These are phyloP conservation scores for Phalacrocorax aristotelis DNA, from an alignment of 2,113 vertebrate genomes.

Conservation along the genomic window DNA sequence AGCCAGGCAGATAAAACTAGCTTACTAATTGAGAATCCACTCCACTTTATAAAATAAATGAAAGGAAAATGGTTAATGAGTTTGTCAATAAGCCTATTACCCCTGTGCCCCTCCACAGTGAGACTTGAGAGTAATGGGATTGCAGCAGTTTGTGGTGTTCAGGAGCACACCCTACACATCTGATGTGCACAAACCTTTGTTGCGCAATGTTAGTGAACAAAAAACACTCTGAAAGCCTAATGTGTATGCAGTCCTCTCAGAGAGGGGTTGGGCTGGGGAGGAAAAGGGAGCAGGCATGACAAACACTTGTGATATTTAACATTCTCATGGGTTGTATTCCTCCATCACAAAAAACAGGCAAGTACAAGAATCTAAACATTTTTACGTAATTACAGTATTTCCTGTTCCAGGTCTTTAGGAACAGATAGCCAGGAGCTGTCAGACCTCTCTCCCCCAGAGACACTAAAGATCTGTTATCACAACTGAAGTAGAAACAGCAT, in stretches of 20 bases:
- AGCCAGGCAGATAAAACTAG: background rate
- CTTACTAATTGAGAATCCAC: background rate
- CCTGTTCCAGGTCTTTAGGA: background rate
- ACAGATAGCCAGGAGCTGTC: background rate
- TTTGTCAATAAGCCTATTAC: background rate
- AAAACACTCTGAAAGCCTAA: background rate
- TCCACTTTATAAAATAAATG: background rate
- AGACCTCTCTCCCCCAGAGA: background rate
- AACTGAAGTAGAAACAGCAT: background rate
- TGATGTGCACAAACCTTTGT: background rate
- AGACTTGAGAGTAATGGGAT: background rate
- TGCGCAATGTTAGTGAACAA: background rate
- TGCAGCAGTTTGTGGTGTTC: background rate
- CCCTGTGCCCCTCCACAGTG: background rate
- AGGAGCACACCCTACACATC: background rate
- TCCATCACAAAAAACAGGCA: background rate
- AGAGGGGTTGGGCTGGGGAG: background rate
- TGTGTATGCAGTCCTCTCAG: rapidly evolving
- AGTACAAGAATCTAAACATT: background rate
- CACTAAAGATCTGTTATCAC: background rate
- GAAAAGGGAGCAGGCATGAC: background rate
- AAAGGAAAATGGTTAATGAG: background rate
- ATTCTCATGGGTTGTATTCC: background rate
- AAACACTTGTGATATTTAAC: background rate
- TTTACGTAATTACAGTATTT: background rate